These are phyloP conservation scores for Eupristina koningsbergeri DNA, from an alignment of 1,140 invertebrate genomes.

Conservation along the genomic window DNA sequence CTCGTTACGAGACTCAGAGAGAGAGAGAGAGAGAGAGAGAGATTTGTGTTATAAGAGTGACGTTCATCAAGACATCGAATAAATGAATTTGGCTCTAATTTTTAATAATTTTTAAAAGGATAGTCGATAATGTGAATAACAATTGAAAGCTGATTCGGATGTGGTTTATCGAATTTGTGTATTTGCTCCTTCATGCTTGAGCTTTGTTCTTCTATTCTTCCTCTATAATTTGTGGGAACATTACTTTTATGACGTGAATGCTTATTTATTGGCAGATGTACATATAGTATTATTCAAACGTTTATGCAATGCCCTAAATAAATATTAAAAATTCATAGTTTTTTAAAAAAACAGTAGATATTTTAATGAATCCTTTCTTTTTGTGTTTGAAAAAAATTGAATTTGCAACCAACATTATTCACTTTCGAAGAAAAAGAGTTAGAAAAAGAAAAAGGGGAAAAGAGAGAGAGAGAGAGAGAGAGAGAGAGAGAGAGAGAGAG, in stretches of 20 bases:
- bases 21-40: background rate
- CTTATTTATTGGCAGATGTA: background rate
- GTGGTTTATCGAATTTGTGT: background rate
- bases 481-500: background rate
- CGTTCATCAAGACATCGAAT: background rate
- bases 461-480: background rate
- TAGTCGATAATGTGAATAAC: background rate
- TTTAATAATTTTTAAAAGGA: constrained; percentile 10
- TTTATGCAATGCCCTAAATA: background rate
- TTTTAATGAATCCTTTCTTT: background rate
- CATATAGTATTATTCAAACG: background rate
- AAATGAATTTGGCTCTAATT: background rate
- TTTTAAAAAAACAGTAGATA: background rate
- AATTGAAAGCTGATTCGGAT: background rate
- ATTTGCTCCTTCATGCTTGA: background rate
- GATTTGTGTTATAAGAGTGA: constrained; percentile 23
- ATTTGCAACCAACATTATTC: constrained; percentile 11
- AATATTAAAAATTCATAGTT: background rate
- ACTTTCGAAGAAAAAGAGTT: too few species aligned
- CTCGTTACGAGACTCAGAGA: constrained; percentile 13
- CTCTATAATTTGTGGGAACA: too few species aligned
- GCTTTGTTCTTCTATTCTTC: background rate
- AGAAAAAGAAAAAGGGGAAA: background rate
- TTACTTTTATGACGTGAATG: background rate
- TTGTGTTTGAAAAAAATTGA: constrained; percentile 21